Percentiles rank a stretch among this genome's conserved stretches.
Evolutionary conservation across 2,797 vertebrate genomes (phyloP).

Genomic region (Rousettus madagascariensis): DNA sequence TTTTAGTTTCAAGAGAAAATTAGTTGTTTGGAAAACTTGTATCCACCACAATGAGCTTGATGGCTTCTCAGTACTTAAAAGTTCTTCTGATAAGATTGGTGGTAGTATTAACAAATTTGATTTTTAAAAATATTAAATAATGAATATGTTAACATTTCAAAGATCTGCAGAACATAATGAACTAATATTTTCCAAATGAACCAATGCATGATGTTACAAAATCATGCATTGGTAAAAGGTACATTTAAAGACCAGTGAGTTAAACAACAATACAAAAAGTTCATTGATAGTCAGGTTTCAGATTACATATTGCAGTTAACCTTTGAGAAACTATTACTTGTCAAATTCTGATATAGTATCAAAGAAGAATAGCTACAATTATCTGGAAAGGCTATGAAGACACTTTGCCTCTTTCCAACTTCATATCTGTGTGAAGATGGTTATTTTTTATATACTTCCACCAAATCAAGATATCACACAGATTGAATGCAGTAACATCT

Average conservation of each 20-base stretch:
- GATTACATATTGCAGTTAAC: neutral
- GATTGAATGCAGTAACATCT: neutral
- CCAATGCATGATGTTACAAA: neutral
- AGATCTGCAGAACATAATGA: neutral
- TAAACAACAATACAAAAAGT: conserved; percentile 15
- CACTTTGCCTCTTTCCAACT: neutral
- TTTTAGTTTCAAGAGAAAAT: conserved; percentile 51
- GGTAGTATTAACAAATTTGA: conserved; percentile 34
- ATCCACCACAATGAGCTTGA: neutral
- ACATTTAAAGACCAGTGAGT: neutral
- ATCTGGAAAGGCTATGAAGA: conserved; percentile 36
- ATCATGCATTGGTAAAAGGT: neutral
- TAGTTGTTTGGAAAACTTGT: conserved; percentile 28
- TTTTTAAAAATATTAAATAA: conserved; percentile 27
- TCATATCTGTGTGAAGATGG: neutral
- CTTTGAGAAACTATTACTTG: conserved; percentile 45
- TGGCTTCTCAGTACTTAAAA: conserved; percentile 24
- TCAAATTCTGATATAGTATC: conserved; percentile 47
- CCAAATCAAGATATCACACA: neutral
- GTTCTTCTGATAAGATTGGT: conserved; percentile 26
- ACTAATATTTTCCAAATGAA: neutral
- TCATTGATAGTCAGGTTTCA: conserved; percentile 11
- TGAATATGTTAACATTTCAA: neutral
- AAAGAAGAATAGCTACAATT: conserved; percentile 39
- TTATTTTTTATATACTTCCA: neutral